Evolutionary conservation across 2,888 invertebrate genomes (phyloP).

Genomic region (Pseudococcus viburni): DNA sequence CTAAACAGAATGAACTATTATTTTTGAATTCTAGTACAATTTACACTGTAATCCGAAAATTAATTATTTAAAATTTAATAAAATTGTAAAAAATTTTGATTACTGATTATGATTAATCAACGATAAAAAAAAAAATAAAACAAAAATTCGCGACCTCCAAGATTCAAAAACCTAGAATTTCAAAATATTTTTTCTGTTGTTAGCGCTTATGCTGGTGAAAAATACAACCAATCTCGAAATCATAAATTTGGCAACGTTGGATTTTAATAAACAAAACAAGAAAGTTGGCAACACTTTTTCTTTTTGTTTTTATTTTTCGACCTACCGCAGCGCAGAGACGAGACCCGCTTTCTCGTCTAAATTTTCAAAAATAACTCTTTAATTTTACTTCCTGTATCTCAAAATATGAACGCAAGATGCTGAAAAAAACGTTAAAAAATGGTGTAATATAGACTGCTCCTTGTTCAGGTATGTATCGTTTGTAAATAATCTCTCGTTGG

Average conservation of each 20-base stretch:
- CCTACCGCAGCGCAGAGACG: slow-evolving; percentile 15
- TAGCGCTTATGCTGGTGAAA: neutral
- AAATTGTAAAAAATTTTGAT: neutral
- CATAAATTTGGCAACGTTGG: neutral
- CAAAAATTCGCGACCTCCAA: neutral
- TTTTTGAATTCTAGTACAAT: neutral
- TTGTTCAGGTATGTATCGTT: neutral
- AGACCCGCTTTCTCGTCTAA: slow-evolving; percentile 22
- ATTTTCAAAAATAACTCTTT: neutral
- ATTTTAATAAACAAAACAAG: neutral
- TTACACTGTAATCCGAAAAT: neutral
- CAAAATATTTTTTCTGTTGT: neutral
- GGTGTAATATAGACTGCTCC: neutral
- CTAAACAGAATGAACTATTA: neutral
- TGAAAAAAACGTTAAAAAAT: neutral
- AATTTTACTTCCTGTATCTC: neutral
- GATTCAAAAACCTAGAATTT: neutral
- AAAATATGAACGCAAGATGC: neutral
- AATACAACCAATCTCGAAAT: neutral
- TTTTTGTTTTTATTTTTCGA: slow-evolving; percentile 11
- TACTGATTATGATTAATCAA: neutral
- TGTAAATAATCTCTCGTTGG: neutral
- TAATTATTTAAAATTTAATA: neutral
- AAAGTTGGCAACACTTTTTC: neutral
- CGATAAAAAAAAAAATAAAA: neutral